phyloP scores from a whole-genome alignment of 2,797 vertebrate genomes.

The Sarcoramphus papa region DNA sequence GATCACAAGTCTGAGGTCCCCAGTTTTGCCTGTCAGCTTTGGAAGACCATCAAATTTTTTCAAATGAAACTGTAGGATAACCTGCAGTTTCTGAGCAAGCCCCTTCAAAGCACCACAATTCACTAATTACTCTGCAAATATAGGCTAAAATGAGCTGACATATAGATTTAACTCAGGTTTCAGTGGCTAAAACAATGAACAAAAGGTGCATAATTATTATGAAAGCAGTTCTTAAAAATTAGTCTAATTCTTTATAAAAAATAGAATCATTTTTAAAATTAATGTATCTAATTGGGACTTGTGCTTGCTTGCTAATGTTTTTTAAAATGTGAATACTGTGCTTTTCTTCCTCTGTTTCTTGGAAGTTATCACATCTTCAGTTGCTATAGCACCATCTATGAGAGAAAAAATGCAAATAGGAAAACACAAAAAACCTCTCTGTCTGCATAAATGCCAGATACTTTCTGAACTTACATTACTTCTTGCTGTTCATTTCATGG shows the following conservation, averaged over 20 bases:
- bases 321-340: neutral
- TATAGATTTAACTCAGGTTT: neutral
- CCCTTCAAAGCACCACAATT: neutral
- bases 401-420: constrained; percentile 5
- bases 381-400: neutral
- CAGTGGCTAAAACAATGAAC: neutral
- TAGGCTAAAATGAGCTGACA: neutral
- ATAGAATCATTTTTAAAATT: neutral
- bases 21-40: neutral
- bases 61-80: neutral
- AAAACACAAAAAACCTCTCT: neutral
- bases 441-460: neutral
- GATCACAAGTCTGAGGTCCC: neutral
- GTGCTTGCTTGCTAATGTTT: neutral
- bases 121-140: neutral
- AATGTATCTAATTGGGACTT: neutral
- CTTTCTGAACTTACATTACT: neutral
- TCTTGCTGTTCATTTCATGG: neutral
- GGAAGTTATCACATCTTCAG: neutral
- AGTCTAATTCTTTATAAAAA: neutral
- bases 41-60: neutral
- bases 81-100: neutral
- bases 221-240: neutral
- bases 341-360: neutral
- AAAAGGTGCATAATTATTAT: neutral